These are phyloP conservation scores for Entosphenus tridentatus DNA, from an alignment of 2,113 vertebrate species.

Conservation along the genomic window DNA sequence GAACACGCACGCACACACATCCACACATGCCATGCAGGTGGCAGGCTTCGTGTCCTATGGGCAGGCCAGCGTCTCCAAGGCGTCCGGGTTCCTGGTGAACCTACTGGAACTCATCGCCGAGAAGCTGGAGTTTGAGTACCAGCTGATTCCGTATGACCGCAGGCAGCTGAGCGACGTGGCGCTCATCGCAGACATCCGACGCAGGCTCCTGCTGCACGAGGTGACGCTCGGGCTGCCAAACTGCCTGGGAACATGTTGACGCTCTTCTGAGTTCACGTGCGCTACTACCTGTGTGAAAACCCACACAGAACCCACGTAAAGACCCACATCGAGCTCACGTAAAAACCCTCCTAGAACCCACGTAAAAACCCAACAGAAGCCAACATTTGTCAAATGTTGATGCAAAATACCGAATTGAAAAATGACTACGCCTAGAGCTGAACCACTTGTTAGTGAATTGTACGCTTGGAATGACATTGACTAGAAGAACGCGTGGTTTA, in stretches of 20 bases:
- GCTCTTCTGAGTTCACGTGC: neutral
- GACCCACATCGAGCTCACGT: neutral
- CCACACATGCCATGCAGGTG: neutral
- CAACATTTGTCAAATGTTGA: too few species aligned
- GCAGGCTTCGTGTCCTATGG: slow-evolving; percentile 4
- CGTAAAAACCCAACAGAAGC: too few species aligned
- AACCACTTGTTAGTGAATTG: too few species aligned
- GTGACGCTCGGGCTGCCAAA: neutral
- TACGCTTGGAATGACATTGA: too few species aligned
- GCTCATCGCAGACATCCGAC: neutral
- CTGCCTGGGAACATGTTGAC: neutral
- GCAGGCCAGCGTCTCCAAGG: neutral
- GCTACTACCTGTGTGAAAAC: neutral
- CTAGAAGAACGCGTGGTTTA: too few species aligned
- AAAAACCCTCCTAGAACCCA: too few species aligned
- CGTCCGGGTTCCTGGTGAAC: neutral
- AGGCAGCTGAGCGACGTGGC: neutral
- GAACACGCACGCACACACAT: neutral
- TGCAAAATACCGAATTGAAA: too few species aligned
- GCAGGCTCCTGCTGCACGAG: neutral
- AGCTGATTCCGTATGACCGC: neutral
- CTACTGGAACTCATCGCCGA: neutral
- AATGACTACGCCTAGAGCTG: too few species aligned
- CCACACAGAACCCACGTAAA: neutral
- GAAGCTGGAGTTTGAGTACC: slow-evolving; percentile 1